Base-by-base conservation (phyloP, 1,140 invertebrate genomes). In the Lordiphosa stackelbergi region DNA sequence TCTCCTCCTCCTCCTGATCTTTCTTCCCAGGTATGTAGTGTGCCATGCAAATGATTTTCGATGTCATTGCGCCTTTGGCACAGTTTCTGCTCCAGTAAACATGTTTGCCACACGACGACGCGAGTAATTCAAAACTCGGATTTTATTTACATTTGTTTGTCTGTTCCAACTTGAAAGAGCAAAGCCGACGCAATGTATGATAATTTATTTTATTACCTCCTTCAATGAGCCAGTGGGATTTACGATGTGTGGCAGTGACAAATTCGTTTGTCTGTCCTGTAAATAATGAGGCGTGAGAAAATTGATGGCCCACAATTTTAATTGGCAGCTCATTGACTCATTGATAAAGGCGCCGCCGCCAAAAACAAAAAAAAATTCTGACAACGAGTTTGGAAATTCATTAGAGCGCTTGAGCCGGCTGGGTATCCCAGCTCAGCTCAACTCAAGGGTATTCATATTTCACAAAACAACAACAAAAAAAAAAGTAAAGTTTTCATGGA, bases 11-110 rank as follows among this genome's bases (percentile, higher is more conserved):
- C 7, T 36, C 8, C 10, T 48, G 34, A 6, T 24, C 42, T 31
- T 45, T 31, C 22, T 12, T 45, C 28, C 8, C 7, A 28, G 6
- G 12, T 19, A 45, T 45, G 42, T 28, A 4, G 12, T 8, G 42
- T 58, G 62, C 5, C 22, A 24, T 24, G 22, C 22, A 24, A 24
- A 24, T 24, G 22, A 24, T 5, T 35, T 69, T 66, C 41, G 37
- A 38, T 69, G 66, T 69, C 51, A 69, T 69, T 69, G 65, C 53
- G 66, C 65, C 66, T 61, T 68, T 69, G 65, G 65, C 65, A 69
- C 52, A 73, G 62, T 73, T 66, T 75, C 66, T 75, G 72, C 72
- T 62, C 62, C 72, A 75, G 53, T 75, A 59, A 75, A 49, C 61
- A 48, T 37, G 55, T 28, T 37, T 47, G 52, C 34, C n/a, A 43